Conservation (phyloP, 2,888 invertebrate genomes). For the Homarus gammarus region DNA sequence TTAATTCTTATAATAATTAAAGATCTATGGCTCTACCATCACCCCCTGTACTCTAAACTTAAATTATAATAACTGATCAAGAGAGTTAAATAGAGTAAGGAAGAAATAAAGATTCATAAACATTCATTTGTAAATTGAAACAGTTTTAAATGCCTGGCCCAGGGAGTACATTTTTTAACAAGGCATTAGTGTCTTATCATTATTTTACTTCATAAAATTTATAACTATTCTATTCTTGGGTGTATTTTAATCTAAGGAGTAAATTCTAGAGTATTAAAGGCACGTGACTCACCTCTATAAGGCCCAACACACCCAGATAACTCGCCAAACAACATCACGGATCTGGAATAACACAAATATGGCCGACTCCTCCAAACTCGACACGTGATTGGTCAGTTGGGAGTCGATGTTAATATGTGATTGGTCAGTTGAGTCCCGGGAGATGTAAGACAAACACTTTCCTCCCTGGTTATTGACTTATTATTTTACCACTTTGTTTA, state of each 20-base stretch:
- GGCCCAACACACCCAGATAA: background rate
- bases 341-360: background rate
- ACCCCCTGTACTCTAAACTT: too few species aligned
- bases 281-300: background rate
- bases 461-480: too few species aligned
- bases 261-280: background rate
- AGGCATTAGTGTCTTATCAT: background rate
- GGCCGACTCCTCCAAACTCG: background rate
- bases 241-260: background rate
- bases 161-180: conserved; percentile 8
- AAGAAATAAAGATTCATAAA: too few species aligned
- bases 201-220: background rate
- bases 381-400: background rate
- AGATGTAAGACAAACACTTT: background rate
- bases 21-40: too few species aligned
- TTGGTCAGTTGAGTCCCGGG: background rate
- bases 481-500: too few species aligned
- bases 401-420: background rate
- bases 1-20: too few species aligned
- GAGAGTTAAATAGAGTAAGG: too few species aligned
- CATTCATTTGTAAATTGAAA: too few species aligned
- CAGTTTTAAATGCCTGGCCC: background rate
- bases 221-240: background rate
- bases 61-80: too few species aligned
- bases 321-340: background rate